Evolutionary conservation across 2,797 vertebrate genomes (phyloP).

Genomic region (Halcyon leucocephala): DNA sequence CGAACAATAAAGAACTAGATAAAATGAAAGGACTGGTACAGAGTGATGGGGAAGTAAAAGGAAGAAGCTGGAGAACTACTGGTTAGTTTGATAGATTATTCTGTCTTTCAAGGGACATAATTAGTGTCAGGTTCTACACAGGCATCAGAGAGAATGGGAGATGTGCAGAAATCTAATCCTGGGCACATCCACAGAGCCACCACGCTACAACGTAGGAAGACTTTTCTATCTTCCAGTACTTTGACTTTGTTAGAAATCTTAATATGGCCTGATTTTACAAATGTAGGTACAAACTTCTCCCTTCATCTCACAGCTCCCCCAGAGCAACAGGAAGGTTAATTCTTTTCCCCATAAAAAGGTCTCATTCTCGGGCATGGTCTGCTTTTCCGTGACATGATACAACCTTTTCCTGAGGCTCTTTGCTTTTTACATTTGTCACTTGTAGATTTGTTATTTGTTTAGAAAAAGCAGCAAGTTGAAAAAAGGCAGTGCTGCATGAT

Average conservation of each 20-base stretch:
- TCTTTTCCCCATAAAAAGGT: background rate
- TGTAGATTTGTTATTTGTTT: background rate
- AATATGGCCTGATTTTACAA: background rate
- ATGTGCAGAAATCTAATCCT: background rate
- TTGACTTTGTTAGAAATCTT: background rate
- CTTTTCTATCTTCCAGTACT: background rate
- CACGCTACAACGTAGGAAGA: rapidly evolving
- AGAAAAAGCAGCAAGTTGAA: background rate
- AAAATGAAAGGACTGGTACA: background rate
- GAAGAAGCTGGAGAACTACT: background rate
- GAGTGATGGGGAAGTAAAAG: background rate
- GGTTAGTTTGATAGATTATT: background rate
- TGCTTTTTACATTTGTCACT: background rate
- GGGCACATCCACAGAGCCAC: background rate
- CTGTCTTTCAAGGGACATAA: background rate
- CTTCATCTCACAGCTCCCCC: background rate
- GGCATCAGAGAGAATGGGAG: background rate
- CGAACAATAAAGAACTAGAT: background rate
- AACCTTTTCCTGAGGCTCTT: background rate
- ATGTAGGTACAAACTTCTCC: background rate
- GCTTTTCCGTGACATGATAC: background rate
- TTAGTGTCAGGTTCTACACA: background rate
- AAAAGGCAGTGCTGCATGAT: background rate
- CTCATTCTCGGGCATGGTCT: background rate
- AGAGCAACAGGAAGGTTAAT: no score